Evolutionary conservation across 2,797 vertebrate species (phyloP), one percentile per base, ranked within the genome.

Genomic region (Microhierax caerulescens): DNA sequence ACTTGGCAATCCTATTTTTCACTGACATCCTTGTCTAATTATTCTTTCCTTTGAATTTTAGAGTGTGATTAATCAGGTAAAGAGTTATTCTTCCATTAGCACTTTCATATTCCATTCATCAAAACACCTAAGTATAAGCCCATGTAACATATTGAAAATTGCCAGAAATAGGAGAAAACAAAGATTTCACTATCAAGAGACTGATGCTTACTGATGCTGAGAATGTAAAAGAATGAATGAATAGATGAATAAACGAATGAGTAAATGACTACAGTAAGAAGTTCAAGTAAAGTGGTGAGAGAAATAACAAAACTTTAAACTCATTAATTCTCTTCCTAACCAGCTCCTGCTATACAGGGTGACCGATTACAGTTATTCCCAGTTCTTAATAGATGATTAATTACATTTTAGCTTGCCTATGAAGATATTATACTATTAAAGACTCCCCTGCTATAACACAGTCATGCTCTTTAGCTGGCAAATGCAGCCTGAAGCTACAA

Each of bases 341-440:
- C 59, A 89, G 36, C 18, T 94, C 32, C 36, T 89, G 24, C 67
- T 87, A 19, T 54, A 82, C 10, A 27, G 23, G 28, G 45, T 43
- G 70, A 87, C 59, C 74, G 74, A 67, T 73, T 92, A 57, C 36
- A 39, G 75, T 86, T 85, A 50, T 87, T 88, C 70, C 20, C 48
- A 57, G 30, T 41, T 95, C 53, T 91, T 92, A 92, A 87, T 37
- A 93, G 68, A 65, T 68, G 48, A 93, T 87, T 91, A 96, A 96
- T 92, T 88, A 72, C 32, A 83, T 87, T 97, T 95, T 89, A 90
- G 37, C 15, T 45, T 77, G 47, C 8, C 53, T 77, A 24, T 82
- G 50, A 75, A 88, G 53, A 9, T 78, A 77, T 91, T 90, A 93
- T 48, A 47, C 28, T 47, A 48, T 93, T 80, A 68, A n/a, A 88